phyloP scores from a whole-genome alignment of 2,797 vertebrate species.

The Peromyscus aztecus region DNA sequence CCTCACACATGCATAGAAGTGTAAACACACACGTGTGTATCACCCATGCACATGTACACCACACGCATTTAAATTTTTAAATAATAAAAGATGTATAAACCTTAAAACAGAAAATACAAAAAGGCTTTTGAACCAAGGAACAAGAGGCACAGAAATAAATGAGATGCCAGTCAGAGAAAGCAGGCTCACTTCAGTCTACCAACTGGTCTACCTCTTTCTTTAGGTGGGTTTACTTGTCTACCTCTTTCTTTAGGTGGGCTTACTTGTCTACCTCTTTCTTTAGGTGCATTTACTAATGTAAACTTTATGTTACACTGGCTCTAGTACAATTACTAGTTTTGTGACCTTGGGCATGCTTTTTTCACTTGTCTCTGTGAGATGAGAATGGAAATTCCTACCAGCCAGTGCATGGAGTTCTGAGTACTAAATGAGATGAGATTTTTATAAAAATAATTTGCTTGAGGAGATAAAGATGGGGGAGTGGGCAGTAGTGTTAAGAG shows the following conservation, averaged over 20 bases:
- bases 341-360: not conserved
- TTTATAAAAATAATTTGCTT: not conserved
- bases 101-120: not conserved
- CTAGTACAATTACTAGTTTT: not conserved
- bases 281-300: not conserved
- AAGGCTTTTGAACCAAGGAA: slow-evolving; percentile 9
- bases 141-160: not conserved
- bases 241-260: not conserved
- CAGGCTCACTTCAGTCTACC: not conserved
- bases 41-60: not conserved
- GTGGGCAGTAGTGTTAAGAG: not conserved
- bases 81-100: not conserved
- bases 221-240: not conserved
- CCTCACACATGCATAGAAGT: no score
- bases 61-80: not conserved
- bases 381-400: not conserved
- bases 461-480: not conserved
- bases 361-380: not conserved
- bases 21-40: not conserved
- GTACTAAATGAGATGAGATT: not conserved
- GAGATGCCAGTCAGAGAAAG: not conserved
- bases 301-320: not conserved
- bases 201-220: not conserved
- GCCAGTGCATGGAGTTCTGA: not conserved
- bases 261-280: not conserved